Evolutionary conservation across 1,140 invertebrate species (phyloP).

Genomic region (Arion vulgaris): DNA sequence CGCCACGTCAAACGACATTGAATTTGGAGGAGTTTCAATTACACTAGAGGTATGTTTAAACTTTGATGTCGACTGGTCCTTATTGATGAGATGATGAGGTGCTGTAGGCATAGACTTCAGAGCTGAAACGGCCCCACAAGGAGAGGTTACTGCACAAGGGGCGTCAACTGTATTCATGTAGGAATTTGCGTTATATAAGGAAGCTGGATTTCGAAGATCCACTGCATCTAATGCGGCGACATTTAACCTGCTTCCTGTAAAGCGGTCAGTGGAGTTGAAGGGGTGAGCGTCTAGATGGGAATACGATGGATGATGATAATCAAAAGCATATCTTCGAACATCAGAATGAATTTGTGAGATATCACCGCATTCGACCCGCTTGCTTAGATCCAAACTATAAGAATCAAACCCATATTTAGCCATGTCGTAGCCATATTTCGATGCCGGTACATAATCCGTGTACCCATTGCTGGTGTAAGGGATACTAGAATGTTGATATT

Average conservation of each 20-base stretch:
- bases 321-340: constrained; percentile 52
- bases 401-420: constrained; percentile 65
- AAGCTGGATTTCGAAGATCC: constrained; percentile 57
- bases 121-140: constrained; percentile 41
- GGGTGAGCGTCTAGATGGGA: constrained; percentile 11
- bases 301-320: constrained; percentile 30
- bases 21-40: constrained; percentile 25
- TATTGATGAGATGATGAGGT: constrained; percentile 28
- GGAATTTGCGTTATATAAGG: constrained; percentile 55
- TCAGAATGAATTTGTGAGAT: constrained; percentile 47
- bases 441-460: constrained; percentile 61
- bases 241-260: constrained; percentile 53
- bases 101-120: constrained; percentile 44
- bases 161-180: constrained; percentile 52
- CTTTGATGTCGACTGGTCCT: constrained; percentile 42
- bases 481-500: constrained; percentile 65
- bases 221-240: constrained; percentile 57
- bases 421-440: constrained; percentile 68
- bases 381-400: constrained; percentile 68
- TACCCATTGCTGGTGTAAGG: constrained; percentile 64
- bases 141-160: constrained; percentile 40
- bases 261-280: background rate
- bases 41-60: constrained; percentile 32
- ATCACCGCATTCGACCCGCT: constrained; percentile 65
- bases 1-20: constrained; percentile 38